Base-by-base conservation (phyloP, 1,140 invertebrate species). In the Drosophila miranda region DNA sequence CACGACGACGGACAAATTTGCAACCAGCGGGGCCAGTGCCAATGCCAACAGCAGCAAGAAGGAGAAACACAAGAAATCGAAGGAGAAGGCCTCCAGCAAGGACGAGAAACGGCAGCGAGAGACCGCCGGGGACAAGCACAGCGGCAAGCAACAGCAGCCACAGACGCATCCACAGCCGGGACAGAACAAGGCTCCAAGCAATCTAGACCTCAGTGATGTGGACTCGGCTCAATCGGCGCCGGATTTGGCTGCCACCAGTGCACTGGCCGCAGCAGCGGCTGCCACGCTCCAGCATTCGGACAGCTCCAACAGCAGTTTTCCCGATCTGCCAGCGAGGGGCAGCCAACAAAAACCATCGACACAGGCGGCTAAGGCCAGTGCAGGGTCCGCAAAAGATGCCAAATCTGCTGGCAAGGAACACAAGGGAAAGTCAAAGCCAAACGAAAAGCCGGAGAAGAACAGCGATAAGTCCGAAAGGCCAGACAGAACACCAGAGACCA, bases 251-350 rank as follows among this genome's bases (percentile, higher is more conserved):
- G 73, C 73, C 28, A 75, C 70, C 14, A 80, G 49, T 52, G 78
- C 79, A 0, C n/a, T 82, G 42, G 67, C 81, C 11, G 78, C 69
- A 1, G 64, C 76, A 4, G 70, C 92, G 19, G 89, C 89, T n/a
- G 82, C 83, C 56, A 88, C 81, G 0, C 48, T 87, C 1, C 86
- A 89, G 19, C 86, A 90, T 49, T 90, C 77, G 63, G 92, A 78
- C 70, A 92, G 75, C 87, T 91, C 64, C 53, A 92, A 76, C 86
- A 92, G 89, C 42, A 91, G 90, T 48, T 89, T 90, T 51, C 83
- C 84, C 2, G 90, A 91, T 51, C 21, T 90, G 75, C 88, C 78
- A 4, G 77, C 78, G 13, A 78, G 73, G 28, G 19, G 62, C 14
- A 75, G 45, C 26, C 78, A 75, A 28, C 70, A 59, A 3, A 82